phyloP scores from a whole-genome alignment of 2,888 invertebrate species.

The Entomobrya multifasciata region DNA sequence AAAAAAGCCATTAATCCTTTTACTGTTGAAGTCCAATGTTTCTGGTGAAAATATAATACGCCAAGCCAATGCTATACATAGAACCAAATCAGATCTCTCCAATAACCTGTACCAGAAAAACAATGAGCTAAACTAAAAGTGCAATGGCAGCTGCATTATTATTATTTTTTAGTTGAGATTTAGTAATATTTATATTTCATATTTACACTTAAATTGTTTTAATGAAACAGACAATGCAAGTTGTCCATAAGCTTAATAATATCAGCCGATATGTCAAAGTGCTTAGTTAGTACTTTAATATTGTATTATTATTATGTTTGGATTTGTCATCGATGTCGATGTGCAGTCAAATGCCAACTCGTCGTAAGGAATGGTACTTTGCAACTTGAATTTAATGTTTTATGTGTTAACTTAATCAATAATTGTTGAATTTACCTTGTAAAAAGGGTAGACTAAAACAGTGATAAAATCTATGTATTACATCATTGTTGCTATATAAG shows the following conservation, averaged over 20 bases:
- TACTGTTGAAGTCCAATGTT: neutral
- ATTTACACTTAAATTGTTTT: neutral
- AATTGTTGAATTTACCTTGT: neutral
- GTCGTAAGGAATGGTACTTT: constrained; percentile 35
- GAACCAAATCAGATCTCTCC: constrained; percentile 32
- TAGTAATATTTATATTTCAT: too few relatives aligned
- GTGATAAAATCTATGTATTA: neutral
- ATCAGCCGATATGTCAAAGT: neutral
- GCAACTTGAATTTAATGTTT: constrained; percentile 11
- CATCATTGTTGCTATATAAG: neutral
- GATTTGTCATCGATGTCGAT: neutral
- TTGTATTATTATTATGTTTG: neutral
- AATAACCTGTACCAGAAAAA: constrained; percentile 19
- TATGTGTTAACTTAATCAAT: neutral
- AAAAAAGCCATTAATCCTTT: neutral
- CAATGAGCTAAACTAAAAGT: constrained; percentile 38
- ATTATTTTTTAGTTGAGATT: neutral
- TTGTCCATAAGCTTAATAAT: neutral
- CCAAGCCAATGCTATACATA: neutral
- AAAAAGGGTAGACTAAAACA: constrained; percentile 9
- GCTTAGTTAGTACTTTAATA: neutral
- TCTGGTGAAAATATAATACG: neutral
- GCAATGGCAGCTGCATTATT: constrained; percentile 45
- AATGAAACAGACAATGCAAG: constrained; percentile 40
- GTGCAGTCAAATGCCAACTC: neutral